phyloP scores from a whole-genome alignment of 2,888 invertebrate genomes.

The Ectemnius cavifrons region DNA sequence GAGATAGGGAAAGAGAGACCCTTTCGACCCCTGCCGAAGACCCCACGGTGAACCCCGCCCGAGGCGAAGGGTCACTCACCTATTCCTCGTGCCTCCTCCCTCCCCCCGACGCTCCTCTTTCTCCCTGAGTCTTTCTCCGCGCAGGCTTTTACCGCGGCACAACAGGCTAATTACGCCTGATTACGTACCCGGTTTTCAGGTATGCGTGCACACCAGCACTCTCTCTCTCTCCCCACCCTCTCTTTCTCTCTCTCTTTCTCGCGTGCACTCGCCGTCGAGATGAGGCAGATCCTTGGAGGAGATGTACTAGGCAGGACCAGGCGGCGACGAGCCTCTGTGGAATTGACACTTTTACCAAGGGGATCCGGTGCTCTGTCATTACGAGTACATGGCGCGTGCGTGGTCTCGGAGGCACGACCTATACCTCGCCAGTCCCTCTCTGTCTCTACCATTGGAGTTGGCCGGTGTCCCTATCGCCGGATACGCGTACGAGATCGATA shows the following conservation, averaged over 20 bases:
- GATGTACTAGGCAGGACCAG: not conserved
- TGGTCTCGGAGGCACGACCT: constrained; percentile 45
- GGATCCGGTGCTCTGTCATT: constrained; percentile 49
- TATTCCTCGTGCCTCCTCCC: constrained; percentile 51
- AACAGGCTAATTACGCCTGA: constrained; percentile 71
- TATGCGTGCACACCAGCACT: constrained; percentile 37
- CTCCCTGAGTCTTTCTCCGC: constrained; percentile 39
- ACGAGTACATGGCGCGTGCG: constrained; percentile 58
- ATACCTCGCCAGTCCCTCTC: constrained; percentile 19
- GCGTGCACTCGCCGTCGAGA: constrained; percentile 9
- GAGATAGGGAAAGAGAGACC: constrained; percentile 46
- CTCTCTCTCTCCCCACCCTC: constrained; percentile 36
- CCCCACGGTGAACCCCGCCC: constrained; percentile 68
- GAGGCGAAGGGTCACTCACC: constrained; percentile 72
- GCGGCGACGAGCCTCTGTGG: constrained; percentile 21
- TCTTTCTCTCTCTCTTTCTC: constrained; percentile 28
- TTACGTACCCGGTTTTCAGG: constrained; percentile 63
- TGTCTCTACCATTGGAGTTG: not conserved
- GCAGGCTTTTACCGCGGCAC: constrained; percentile 62
- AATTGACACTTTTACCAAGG: constrained; percentile 54
- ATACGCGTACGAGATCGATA: constrained; percentile 57
- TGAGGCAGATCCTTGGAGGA: not conserved
- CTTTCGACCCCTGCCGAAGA: constrained; percentile 61
- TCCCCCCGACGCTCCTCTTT: not conserved
- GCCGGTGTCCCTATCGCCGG: constrained; percentile 4